Percentiles rank a stretch among this genome's conserved stretches.
These are phyloP conservation scores for Oligia strigilis DNA, from an alignment of 2,888 invertebrate genomes.

Conservation along the genomic window DNA sequence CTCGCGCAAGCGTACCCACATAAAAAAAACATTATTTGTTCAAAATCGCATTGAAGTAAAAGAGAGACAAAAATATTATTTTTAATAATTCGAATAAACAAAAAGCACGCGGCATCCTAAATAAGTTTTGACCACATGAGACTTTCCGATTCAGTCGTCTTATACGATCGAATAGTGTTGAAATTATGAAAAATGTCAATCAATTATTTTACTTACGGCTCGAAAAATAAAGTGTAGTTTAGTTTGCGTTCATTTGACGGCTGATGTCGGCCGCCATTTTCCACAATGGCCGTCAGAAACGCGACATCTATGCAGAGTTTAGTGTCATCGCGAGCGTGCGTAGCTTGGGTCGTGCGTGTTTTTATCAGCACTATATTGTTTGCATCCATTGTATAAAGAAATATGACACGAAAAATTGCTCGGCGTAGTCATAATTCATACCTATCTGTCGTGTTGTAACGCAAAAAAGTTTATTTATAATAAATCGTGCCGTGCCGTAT, in stretches of 20 bases:
- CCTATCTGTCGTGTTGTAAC: slow-evolving; percentile 66
- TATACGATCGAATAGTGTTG: slow-evolving; percentile 83
- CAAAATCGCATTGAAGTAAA: slow-evolving; percentile 74
- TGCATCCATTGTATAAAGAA: slow-evolving; percentile 86
- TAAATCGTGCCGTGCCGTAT: slow-evolving; percentile 62
- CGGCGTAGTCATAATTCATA: slow-evolving; percentile 69
- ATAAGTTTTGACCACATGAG: slow-evolving; percentile 58
- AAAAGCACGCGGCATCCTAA: slow-evolving; percentile 64
- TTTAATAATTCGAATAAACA: slow-evolving; percentile 73
- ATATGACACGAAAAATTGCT: slow-evolving; percentile 82
- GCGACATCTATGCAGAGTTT: slow-evolving; percentile 88
- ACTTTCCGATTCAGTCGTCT: slow-evolving; percentile 79
- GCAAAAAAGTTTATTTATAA: slow-evolving; percentile 65
- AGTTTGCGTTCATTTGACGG: slow-evolving; percentile 77
- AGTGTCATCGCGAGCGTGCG: slow-evolving; percentile 87
- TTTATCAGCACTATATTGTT: slow-evolving; percentile 76
- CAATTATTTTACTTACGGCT: slow-evolving; percentile 54
- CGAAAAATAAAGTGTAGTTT: slow-evolving; percentile 62
- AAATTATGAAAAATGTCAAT: slow-evolving; percentile 57
- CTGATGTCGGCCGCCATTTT: slow-evolving; percentile 86
- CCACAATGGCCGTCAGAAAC: slow-evolving; percentile 84
- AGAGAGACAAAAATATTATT: slow-evolving; percentile 74
- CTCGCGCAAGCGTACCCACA: slow-evolving; percentile 55
- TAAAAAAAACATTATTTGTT: slow-evolving; percentile 64
- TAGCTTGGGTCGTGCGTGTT: slow-evolving; percentile 77